Conservation (phyloP, 92 coral and sea anemone genomes). For the Phenganax stokvisi region DNA sequence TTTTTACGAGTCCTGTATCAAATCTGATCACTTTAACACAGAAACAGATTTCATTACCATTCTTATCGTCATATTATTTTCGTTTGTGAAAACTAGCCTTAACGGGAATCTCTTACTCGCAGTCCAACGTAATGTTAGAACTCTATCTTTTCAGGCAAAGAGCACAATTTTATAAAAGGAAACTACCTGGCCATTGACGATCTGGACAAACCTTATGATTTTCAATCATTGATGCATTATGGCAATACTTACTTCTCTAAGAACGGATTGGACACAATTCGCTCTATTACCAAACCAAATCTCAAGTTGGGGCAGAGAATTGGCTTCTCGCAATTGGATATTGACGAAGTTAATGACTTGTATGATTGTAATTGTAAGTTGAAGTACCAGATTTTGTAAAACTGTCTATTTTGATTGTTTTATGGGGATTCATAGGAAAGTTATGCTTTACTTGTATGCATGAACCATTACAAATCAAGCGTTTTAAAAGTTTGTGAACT, state of each 20-base stretch:
- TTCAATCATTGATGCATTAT: conserved; percentile 84
- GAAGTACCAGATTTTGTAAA: no score
- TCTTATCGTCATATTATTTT: no score
- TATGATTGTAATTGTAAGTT: conserved; percentile 81
- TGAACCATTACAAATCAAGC: background rate
- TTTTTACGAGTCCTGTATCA: background rate
- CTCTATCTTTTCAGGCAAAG: conserved; percentile 42
- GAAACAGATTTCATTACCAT: background rate
- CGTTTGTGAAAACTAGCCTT: no score
- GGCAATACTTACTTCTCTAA: conserved; percentile 68
- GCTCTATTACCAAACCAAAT: conserved; percentile 59
- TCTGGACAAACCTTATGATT: conserved; percentile 70
- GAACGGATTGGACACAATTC: conserved; percentile 65
- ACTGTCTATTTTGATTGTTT: no score
- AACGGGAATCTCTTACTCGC: no score
- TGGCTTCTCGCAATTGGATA: conserved; percentile 65
- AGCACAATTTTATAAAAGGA: conserved; percentile 69
- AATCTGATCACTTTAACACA: background rate
- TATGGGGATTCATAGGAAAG: background rate
- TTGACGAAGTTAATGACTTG: conserved; percentile 66
- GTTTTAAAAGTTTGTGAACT: background rate
- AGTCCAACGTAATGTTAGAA: no score
- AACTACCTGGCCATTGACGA: conserved; percentile 57
- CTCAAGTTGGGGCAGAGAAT: conserved; percentile 60
- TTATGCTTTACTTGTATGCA: background rate